Percentiles rank a stretch among this genome's conserved stretches.
These are phyloP conservation scores for Thomomys bottae DNA, from an alignment of 2,113 vertebrate genomes.

Conservation along the genomic window DNA sequence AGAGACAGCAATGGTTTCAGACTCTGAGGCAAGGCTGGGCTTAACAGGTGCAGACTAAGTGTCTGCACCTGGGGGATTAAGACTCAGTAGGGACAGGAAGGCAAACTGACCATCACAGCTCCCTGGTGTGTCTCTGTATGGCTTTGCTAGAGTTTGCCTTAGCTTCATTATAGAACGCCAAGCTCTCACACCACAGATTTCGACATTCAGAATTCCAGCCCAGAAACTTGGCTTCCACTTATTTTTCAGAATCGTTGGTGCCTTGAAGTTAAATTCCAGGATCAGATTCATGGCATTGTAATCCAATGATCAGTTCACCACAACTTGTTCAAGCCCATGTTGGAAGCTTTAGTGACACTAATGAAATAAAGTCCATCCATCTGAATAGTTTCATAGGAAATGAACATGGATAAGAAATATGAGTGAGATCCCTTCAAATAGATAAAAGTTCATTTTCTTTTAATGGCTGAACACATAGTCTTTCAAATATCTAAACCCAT, in stretches of 20 bases:
- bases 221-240: neutral
- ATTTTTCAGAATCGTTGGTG: neutral
- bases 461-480: neutral
- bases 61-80: conserved; percentile 61
- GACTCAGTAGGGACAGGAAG: conserved; percentile 11
- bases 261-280: neutral
- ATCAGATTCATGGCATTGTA: neutral
- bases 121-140: conserved; percentile 44
- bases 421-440: neutral
- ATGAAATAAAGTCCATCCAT: neutral
- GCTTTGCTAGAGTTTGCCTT: conserved; percentile 28
- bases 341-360: neutral
- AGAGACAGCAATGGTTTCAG: conserved; percentile 1
- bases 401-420: conserved; percentile 9
- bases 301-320: neutral
- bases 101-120: neutral
- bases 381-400: neutral
- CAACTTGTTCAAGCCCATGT: neutral
- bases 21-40: neutral
- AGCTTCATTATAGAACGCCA: neutral
- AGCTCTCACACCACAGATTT: neutral
- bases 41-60: conserved; percentile 55
- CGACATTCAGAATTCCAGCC: neutral
- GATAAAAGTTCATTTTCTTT: neutral
- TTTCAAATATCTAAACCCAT: conserved; percentile 31